Evolutionary conservation across 2,113 vertebrate genomes (phyloP).

Genomic region (Turdus rufiventris): DNA sequence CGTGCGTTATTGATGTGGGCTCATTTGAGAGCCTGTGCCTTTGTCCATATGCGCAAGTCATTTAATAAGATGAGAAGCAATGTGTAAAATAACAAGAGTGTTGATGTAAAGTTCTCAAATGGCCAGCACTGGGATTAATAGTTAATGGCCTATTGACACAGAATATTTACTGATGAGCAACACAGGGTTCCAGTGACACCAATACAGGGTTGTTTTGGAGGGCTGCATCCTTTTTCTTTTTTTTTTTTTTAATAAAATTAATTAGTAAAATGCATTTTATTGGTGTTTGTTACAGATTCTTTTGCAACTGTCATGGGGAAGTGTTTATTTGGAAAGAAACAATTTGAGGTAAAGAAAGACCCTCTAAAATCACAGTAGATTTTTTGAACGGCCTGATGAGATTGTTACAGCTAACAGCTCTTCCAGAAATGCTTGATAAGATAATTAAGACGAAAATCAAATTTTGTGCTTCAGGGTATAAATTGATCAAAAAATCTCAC

Average conservation of each 20-base stretch:
- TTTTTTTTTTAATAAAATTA: not conserved
- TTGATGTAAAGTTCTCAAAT: conserved; percentile 72
- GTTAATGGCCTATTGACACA: conserved; percentile 71
- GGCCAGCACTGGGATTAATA: conserved; percentile 64
- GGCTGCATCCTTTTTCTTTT: not conserved
- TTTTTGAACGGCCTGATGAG: not conserved
- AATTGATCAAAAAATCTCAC: conserved; percentile 32
- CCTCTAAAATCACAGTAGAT: not conserved
- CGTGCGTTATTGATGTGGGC: not conserved
- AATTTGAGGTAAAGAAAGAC: not conserved
- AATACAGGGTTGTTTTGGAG: not conserved
- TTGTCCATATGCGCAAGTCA: conserved; percentile 56
- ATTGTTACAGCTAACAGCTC: not conserved
- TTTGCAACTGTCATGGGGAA: not conserved
- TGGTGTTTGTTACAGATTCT: not conserved
- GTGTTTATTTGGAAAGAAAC: not conserved
- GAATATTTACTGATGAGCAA: conserved; percentile 62
- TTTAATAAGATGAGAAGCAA: conserved; percentile 67
- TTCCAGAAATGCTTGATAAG: conserved; percentile 3
- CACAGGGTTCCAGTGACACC: conserved; percentile 34
- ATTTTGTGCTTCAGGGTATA: conserved; percentile 45
- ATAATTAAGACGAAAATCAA: conserved; percentile 27
- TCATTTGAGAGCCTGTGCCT: conserved; percentile 16
- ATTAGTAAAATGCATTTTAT: not conserved
- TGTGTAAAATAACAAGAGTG: conserved; percentile 72